These are phyloP conservation scores for Ardeotis arabs DNA, from an alignment of 2,113 vertebrate species.

Conservation along the genomic window DNA sequence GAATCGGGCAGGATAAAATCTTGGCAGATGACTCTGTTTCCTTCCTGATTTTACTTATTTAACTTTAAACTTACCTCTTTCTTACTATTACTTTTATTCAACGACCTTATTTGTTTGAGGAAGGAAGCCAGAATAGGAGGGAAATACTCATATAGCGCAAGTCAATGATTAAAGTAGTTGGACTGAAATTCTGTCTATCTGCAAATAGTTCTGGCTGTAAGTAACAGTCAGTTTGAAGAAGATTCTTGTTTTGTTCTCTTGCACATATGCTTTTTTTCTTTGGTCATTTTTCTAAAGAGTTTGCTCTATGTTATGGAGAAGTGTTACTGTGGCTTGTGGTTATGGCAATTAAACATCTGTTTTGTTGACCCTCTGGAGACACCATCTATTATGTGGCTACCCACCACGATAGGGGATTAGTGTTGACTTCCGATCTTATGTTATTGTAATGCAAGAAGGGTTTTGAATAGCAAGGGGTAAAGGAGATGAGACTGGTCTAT, in stretches of 20 bases:
- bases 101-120: neutral
- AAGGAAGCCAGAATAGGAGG: neutral
- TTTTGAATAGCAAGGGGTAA: neutral
- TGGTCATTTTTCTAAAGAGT: neutral
- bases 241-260: neutral
- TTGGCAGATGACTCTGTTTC: neutral
- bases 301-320: neutral
- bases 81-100: neutral
- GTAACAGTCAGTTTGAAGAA: neutral
- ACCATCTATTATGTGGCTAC: neutral
- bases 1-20: neutral
- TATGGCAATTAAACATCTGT: neutral
- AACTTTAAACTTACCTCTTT: neutral
- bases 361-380: neutral
- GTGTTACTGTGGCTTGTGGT: neutral
- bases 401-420: neutral
- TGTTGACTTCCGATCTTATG: neutral
- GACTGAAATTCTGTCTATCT: neutral
- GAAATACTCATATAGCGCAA: neutral
- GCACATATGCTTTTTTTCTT: fast-evolving
- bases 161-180: neutral
- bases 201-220: neutral
- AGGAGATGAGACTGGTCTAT: neutral
- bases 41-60: neutral
- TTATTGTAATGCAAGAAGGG: neutral